phyloP scores from a whole-genome alignment of 2,888 invertebrate genomes.

The Cheilosia vernalis region DNA sequence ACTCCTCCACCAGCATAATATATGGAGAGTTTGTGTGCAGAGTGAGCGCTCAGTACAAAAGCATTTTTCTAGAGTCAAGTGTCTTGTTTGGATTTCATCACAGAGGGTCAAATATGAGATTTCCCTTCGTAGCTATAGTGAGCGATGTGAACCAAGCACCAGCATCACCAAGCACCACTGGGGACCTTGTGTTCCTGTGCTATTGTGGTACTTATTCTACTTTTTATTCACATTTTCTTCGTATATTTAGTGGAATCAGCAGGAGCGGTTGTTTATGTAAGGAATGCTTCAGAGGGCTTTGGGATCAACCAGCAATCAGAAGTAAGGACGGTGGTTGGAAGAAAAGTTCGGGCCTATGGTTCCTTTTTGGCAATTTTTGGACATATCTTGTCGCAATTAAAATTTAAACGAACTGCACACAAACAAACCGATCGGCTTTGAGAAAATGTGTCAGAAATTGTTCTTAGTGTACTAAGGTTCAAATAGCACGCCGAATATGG shows the following conservation, averaged over 20 bases:
- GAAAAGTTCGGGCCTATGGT: background rate
- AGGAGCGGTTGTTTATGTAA: constrained; percentile 20
- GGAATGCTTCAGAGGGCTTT: background rate
- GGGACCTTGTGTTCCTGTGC: constrained; percentile 5
- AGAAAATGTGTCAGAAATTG: too few species aligned
- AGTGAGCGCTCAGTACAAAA: constrained; percentile 65
- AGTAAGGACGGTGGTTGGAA: background rate
- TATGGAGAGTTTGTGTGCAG: constrained; percentile 2
- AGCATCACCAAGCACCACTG: background rate
- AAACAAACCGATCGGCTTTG: too few species aligned
- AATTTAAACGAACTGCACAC: too few species aligned
- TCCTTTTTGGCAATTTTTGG: too few species aligned
- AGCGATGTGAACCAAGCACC: constrained; percentile 12
- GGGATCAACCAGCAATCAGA: background rate
- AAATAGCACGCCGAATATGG: too few species aligned
- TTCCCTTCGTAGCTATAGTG: background rate
- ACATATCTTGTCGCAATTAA: too few species aligned
- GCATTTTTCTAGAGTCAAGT: constrained; percentile 71
- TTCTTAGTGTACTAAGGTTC: too few species aligned
- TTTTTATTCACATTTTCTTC: constrained; percentile 35
- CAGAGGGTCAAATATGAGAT: constrained; percentile 67
- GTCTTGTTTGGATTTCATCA: constrained; percentile 68
- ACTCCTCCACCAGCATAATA: too few species aligned
- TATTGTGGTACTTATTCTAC: constrained; percentile 43
- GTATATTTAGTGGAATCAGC: constrained; percentile 17